Conservation (phyloP, 1,140 invertebrate species). For the Heliconius melpomene region DNA sequence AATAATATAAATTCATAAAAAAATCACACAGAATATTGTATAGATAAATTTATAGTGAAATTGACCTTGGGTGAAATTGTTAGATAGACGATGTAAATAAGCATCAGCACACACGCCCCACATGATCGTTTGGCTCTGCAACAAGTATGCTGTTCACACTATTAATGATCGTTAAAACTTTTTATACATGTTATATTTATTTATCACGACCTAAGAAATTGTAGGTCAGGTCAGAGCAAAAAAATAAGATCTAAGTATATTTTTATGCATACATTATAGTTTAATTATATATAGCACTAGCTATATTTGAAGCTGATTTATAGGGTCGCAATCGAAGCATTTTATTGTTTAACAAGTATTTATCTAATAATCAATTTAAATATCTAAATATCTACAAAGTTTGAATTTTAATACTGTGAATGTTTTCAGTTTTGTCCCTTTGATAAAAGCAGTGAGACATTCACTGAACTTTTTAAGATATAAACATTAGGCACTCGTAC, state of each 20-base stretch:
- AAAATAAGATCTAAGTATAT: not conserved
- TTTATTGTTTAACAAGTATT: too few relatives aligned
- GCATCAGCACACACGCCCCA: not conserved
- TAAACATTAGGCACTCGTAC: too few relatives aligned
- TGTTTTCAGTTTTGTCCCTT: too few relatives aligned
- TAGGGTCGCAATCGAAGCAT: too few relatives aligned
- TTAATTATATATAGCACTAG: not conserved
- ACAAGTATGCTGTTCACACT: slow-evolving; percentile 17
- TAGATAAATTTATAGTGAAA: not conserved
- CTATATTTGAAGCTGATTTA: not conserved
- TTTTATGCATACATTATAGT: not conserved
- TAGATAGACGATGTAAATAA: not conserved
- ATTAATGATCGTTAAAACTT: slow-evolving; percentile 20
- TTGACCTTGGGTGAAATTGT: not conserved
- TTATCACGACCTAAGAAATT: slow-evolving; percentile 13
- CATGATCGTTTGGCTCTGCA: slow-evolving; percentile 22
- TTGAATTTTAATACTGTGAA: too few relatives aligned
- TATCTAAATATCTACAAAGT: too few relatives aligned
- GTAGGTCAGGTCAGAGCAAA: not conserved
- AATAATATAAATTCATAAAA: too few relatives aligned
- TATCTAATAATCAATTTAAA: too few relatives aligned
- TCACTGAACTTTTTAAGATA: too few relatives aligned
- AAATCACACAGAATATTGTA: not conserved
- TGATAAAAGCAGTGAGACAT: too few relatives aligned
- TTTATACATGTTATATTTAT: slow-evolving; percentile 14